Percentiles rank a stretch among this genome's conserved stretches.
phyloP scores from a whole-genome alignment of 2,797 vertebrate species.

The Echiichthys vipera region DNA sequence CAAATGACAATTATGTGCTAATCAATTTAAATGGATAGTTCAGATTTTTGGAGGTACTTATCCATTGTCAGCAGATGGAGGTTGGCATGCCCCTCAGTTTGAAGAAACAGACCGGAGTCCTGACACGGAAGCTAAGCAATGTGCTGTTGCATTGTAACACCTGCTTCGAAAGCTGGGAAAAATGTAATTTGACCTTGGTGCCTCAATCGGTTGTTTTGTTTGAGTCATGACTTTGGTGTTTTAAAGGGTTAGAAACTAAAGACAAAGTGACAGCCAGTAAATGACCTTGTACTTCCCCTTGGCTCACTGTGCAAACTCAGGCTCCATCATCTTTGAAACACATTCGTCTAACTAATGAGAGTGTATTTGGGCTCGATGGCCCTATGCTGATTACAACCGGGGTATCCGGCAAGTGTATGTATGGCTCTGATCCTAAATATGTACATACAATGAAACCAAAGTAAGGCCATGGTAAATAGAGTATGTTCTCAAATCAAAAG shows the following conservation, averaged over 20 bases:
- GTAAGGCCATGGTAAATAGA: not conserved
- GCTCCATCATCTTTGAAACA: constrained; percentile 1
- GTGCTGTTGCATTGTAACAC: too few relatives aligned
- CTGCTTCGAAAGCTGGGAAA: too few relatives aligned
- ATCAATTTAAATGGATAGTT: too few relatives aligned
- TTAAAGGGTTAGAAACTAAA: too few relatives aligned
- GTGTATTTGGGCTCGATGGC: not conserved
- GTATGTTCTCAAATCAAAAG: constrained; percentile 3
- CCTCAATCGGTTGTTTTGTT: too few relatives aligned
- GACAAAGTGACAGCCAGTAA: constrained; percentile 4
- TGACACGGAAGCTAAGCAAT: too few relatives aligned
- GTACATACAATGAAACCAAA: not conserved
- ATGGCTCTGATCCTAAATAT: constrained; percentile 12
- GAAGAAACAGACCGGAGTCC: too few relatives aligned
- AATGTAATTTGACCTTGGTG: too few relatives aligned
- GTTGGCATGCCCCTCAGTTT: too few relatives aligned
- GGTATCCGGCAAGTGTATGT: not conserved
- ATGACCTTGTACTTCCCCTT: not conserved
- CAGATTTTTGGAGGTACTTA: too few relatives aligned
- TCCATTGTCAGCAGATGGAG: too few relatives aligned
- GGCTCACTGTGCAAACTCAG: not conserved
- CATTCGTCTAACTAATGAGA: not conserved
- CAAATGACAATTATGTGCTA: constrained; percentile 3
- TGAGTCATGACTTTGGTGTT: too few relatives aligned
- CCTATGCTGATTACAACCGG: not conserved